Percentiles rank a stretch among this genome's conserved stretches.
These are phyloP conservation scores for Sminthurides bifidus DNA, from an alignment of 1,140 invertebrate species.

Conservation along the genomic window DNA sequence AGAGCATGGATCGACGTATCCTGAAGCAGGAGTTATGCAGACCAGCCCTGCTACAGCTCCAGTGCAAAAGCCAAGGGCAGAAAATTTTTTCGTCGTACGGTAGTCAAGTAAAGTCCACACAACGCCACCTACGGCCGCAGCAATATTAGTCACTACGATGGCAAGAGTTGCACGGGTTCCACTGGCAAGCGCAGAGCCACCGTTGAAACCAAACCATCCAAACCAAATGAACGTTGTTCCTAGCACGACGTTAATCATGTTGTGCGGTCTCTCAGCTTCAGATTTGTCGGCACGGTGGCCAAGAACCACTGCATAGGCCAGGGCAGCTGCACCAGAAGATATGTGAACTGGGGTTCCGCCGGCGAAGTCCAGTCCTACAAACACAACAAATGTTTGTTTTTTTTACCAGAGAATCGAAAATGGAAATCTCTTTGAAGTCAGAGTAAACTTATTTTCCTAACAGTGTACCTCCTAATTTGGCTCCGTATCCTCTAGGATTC, in stretches of 20 bases:
- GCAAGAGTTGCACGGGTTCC: constrained; percentile 21
- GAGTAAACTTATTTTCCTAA: too few relatives aligned
- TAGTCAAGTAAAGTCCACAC: constrained; percentile 30
- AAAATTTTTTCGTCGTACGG: constrained; percentile 26
- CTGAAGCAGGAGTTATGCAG: constrained; percentile 27
- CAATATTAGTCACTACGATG: constrained; percentile 20
- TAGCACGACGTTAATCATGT: constrained; percentile 30
- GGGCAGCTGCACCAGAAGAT: constrained; percentile 20
- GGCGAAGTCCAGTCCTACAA: constrained; percentile 26
- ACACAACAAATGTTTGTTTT: not conserved
- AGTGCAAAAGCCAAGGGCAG: constrained; percentile 26
- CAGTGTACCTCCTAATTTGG: constrained; percentile 12
- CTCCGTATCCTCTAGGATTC: constrained; percentile 19
- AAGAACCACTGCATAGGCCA: constrained; percentile 29
- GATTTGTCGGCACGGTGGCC: constrained; percentile 17
- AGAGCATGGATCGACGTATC: constrained; percentile 18
- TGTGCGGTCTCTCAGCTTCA: constrained; percentile 26
- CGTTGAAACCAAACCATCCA: constrained; percentile 29
- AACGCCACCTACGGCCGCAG: constrained; percentile 27
- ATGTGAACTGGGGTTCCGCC: constrained; percentile 28
- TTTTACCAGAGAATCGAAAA: too few relatives aligned
- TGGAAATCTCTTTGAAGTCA: too few relatives aligned
- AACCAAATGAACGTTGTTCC: constrained; percentile 30
- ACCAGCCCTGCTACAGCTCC: constrained; percentile 26
- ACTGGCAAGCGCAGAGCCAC: constrained; percentile 12